Evolutionary conservation across 2,888 invertebrate species (phyloP), one percentile per base, ranked within the genome.

Genomic region (Apodemia hepburni): DNA sequence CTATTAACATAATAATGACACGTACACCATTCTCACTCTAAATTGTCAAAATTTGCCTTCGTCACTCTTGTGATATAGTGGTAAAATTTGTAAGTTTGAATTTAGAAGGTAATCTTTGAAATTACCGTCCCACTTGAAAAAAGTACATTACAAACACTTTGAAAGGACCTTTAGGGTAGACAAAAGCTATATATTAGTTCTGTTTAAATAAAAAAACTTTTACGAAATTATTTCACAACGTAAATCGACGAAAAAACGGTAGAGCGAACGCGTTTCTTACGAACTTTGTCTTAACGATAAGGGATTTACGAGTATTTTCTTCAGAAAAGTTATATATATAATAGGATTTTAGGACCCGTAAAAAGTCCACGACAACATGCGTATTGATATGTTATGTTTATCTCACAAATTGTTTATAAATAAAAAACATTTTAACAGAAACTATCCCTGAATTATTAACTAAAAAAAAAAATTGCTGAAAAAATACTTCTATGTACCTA

Each of bases 301-400:
- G 47, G 47, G 47, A 47, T 47, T 47, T 47, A 38, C 15, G n/a
- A 47, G 47, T 47, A 47, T 17, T 47, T 47, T 47, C 17, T 47
- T 7, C n/a, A 8, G 17, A 47, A 47, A 47, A 17, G n/a, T 45
- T 42, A 27, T 29, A 8, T 47, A 47, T 6, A 7, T 45, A n/a
- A n/a, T 17, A n/a, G 8, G n/a, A 15, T 45, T 17, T n/a, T 3
- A 17, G 45, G 45, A 11, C 5, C 6, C 45, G 42, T 15, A 15
- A 42, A 42, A 42, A 42, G 42, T 42, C 42, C 2, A 5, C 42
- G 42, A 15, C n/a, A 12, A 0, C 12, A 35, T 35, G 7, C 7
- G 7, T 7, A 35, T 35, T 35, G 35, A 35, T 35, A 35, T 35
- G 35, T 8, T 29, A 29, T 35, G 38, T 11, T 12, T 12, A 38